These are phyloP conservation scores for Enteromius treurensis DNA, from an alignment of 2,797 vertebrate species.

Conservation along the genomic window DNA sequence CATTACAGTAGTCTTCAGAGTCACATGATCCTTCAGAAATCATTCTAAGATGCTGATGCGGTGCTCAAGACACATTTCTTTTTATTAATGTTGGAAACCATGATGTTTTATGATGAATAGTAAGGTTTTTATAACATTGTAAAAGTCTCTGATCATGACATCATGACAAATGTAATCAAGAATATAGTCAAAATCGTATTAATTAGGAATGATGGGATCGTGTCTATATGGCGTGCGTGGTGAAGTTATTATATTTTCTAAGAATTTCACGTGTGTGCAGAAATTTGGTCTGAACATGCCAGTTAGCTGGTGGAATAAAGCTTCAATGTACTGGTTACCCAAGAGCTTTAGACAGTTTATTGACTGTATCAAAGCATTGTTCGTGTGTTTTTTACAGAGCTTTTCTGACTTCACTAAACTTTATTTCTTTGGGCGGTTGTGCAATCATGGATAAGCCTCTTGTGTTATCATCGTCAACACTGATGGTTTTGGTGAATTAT, in stretches of 20 bases:
- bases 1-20: background rate
- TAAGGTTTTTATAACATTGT: background rate
- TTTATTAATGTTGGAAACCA: background rate
- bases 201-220: background rate
- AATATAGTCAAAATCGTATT: background rate
- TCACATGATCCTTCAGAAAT: background rate
- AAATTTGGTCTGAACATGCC: background rate
- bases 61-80: background rate
- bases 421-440: conserved; percentile 20
- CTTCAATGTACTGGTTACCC: background rate
- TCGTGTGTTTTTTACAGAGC: conserved; percentile 16
- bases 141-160: background rate
- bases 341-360: background rate
- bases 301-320: background rate
- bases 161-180: background rate
- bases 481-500: background rate
- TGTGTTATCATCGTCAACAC: background rate
- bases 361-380: conserved; percentile 22
- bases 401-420: conserved; percentile 15
- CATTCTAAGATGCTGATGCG: background rate
- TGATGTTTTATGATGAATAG: background rate
- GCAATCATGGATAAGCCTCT: conserved; percentile 19
- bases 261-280: background rate
- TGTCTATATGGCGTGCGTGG: background rate
- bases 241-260: background rate